Evolutionary conservation across 2,888 invertebrate genomes (phyloP).

Genomic region (Miltochrista miniata): DNA sequence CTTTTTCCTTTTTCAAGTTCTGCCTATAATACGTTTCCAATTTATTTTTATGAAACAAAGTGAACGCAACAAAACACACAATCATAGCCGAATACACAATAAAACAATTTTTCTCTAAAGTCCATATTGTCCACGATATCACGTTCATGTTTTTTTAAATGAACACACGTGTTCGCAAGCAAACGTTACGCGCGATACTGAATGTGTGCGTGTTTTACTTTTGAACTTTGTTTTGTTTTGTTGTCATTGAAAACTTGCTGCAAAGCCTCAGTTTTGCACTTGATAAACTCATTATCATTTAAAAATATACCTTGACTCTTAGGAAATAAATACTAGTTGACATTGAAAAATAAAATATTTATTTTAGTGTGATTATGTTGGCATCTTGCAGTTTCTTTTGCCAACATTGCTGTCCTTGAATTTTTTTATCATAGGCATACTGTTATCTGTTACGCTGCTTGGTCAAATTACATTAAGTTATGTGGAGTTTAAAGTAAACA

Average conservation of each 20-base stretch:
- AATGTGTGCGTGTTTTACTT: conserved; percentile 1
- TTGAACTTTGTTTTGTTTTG: conserved; percentile 25
- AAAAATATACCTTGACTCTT: conserved; percentile 21
- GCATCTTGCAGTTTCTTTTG: conserved; percentile 32
- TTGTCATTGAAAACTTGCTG: conserved; percentile 29
- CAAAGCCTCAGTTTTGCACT: conserved; percentile 14
- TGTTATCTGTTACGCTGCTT: background rate
- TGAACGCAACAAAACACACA: conserved; percentile 66
- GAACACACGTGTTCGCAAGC: conserved; percentile 16
- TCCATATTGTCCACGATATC: conserved; percentile 68
- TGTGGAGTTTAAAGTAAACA: too few species aligned
- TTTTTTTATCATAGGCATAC: conserved; percentile 19
- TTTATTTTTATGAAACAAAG: conserved; percentile 69
- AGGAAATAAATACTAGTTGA: background rate
- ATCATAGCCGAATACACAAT: conserved; percentile 66
- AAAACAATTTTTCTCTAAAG: conserved; percentile 74
- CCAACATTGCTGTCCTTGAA: conserved; percentile 29
- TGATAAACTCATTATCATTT: conserved; percentile 13
- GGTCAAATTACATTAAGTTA: too few species aligned
- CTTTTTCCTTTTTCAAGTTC: conserved; percentile 53
- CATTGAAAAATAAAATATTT: conserved; percentile 1
- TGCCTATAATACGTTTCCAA: conserved; percentile 56
- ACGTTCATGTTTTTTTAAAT: conserved; percentile 60
- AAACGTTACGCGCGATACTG: conserved; percentile 35
- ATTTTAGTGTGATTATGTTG: conserved; percentile 14